Evolutionary conservation across 35 echinoderm and acorn worm genomes (phyloP), one percentile per base, ranked within the genome.

Genomic region (Diadema setosum): DNA sequence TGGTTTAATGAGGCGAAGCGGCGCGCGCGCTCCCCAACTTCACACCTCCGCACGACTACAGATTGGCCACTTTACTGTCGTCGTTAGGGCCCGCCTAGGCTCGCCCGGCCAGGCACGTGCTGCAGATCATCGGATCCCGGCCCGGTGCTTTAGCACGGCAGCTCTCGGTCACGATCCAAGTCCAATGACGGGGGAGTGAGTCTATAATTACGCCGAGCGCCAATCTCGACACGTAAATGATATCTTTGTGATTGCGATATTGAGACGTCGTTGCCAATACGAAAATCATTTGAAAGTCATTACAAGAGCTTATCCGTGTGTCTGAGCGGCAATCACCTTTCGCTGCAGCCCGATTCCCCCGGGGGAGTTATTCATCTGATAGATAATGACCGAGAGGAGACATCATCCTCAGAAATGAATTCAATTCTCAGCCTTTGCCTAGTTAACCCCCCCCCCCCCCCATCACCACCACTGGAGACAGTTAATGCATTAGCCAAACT

Each of bases 211-310:
- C 73, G 34, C 40, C 25, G 44, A 78, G 44, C 12, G 73, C 73
- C 73, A 44, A 78, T 78, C 73, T 33, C 39, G 73, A 78, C 73
- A 78, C 73, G 73, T 78, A 78, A 78, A 78, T 78, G 40, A 78
- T 78, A 78, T 78, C 73, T 78, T 39, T 78, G 73, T 78, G 73
- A 78, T 78, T 78, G 33, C 73, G 40, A 78, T 67, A 67, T 78
- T 78, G 73, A 78, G 73, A 78, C 73, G 73, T 78, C 73, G 73
- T 78, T 78, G 73, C 73, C 73, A 78, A 78, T 78, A 78, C 73
- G 37, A 78, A 78, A 78, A 78, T 78, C 36, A 44, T 78, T 78
- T 78, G 73, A 44, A 78, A 78, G 73, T 78, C 73, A 78, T 78
- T 78, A 78, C 73, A 78, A 39, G 73, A 32, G 73, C 73, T 78